Evolutionary conservation across 2,888 invertebrate species (phyloP).

Genomic region (Linhomoeus sp.): DNA sequence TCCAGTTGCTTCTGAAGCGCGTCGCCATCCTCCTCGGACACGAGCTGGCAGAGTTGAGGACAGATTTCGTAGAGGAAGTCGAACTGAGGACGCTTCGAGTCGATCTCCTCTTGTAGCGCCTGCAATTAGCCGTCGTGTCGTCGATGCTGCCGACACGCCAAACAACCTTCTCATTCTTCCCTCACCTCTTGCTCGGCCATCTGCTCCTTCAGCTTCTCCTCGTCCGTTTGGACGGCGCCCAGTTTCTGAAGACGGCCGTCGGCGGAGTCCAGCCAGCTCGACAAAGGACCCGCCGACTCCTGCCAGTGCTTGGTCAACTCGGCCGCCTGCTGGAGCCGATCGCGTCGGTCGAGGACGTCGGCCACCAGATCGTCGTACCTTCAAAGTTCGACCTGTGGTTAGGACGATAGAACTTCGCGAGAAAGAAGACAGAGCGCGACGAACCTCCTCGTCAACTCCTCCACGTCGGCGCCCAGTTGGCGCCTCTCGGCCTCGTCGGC

Average conservation of each 20-base stretch:
- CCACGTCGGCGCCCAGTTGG: conserved; percentile 54
- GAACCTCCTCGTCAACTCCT: no score
- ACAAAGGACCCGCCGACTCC: conserved; percentile 41
- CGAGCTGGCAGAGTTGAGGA: conserved; percentile 62
- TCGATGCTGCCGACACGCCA: neutral
- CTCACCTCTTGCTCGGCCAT: conserved; percentile 63
- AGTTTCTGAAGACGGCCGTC: conserved; percentile 69
- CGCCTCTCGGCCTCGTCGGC: conserved; percentile 65
- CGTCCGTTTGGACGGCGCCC: conserved; percentile 77
- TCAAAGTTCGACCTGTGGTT: no score
- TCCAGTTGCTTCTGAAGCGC: conserved; percentile 63
- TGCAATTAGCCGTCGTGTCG: neutral
- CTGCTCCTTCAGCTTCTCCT: conserved; percentile 73
- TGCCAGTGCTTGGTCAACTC: conserved; percentile 61
- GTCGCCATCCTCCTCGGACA: conserved; percentile 62
- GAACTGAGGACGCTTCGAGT: conserved; percentile 12
- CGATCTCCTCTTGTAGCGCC: conserved; percentile 15
- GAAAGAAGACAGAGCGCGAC: no score
- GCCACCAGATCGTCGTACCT: conserved; percentile 48
- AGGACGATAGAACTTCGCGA: no score
- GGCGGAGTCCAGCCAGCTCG: conserved; percentile 67
- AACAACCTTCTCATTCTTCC: conserved; percentile 12
- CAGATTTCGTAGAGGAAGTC: conserved; percentile 57
- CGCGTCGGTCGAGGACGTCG: conserved; percentile 51
- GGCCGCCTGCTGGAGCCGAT: conserved; percentile 74